Percentiles rank a stretch among this genome's conserved stretches.
These are phyloP conservation scores for Ophthalmolycus amberensis DNA, from an alignment of 2,113 vertebrate genomes.

Conservation along the genomic window DNA sequence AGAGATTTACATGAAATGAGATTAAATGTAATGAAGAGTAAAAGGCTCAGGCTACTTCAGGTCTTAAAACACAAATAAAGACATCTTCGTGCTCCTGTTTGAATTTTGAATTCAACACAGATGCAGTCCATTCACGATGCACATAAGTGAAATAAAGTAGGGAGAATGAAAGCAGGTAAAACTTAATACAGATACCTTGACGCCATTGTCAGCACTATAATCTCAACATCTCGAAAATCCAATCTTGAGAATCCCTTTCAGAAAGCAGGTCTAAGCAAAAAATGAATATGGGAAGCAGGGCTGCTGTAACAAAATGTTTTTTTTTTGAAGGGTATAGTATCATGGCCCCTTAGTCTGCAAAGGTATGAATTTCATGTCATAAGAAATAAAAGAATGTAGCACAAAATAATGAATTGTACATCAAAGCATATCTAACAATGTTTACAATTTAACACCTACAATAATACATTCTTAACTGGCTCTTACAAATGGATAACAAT, in stretches of 20 bases:
- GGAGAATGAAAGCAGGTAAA: background rate
- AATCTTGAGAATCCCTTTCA: background rate
- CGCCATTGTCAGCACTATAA: background rate
- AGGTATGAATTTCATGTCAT: background rate
- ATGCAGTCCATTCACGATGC: background rate
- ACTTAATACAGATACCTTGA: background rate
- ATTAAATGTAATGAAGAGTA: background rate
- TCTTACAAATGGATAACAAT: background rate
- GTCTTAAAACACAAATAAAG: background rate
- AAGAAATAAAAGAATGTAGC: background rate
- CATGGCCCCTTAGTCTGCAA: background rate
- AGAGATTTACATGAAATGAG: background rate
- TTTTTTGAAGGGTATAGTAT: background rate
- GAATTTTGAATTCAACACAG: background rate
- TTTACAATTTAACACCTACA: background rate
- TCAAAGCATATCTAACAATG: background rate
- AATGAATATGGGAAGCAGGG: background rate
- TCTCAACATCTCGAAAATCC: background rate
- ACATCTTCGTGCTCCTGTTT: background rate
- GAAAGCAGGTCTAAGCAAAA: background rate
- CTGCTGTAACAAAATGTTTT: background rate
- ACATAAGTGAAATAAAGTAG: background rate
- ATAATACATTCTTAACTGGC: background rate
- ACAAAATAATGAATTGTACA: background rate
- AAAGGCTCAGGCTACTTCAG: background rate